phyloP scores from a whole-genome alignment of 2,888 invertebrate species.

The Tigriopus californicus region DNA sequence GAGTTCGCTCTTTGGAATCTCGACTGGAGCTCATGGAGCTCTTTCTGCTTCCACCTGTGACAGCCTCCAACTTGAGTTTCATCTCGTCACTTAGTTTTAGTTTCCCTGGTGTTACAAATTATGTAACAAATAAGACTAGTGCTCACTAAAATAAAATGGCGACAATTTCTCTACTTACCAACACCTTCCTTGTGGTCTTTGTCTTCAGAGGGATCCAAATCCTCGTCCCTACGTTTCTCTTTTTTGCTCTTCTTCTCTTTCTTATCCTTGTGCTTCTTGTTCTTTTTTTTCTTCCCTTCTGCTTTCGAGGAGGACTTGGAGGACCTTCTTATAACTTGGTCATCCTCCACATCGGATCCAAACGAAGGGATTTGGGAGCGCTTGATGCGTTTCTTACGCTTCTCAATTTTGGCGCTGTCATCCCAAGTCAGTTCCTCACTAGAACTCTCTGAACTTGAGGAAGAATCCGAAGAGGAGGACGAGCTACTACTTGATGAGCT shows the following conservation, averaged over 20 bases:
- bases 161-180: no score
- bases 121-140: no score
- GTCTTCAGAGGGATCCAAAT: not conserved
- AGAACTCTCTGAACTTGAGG: no score
- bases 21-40: conserved; percentile 1
- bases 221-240: not conserved
- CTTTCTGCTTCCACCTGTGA: conserved; percentile 22
- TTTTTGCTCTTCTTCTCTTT: not conserved
- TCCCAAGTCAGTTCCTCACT: no score
- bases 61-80: conserved; percentile 56
- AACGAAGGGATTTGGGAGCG: no score
- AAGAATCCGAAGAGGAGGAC: no score
- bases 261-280: not conserved
- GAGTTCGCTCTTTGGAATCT: not conserved
- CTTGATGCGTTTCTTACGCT: no score
- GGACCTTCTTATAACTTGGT: no score
- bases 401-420: no score
- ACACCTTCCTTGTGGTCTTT: not conserved
- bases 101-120: conserved; percentile 42
- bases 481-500: no score
- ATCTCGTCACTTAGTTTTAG: conserved; percentile 75
- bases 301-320: not conserved
- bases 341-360: no score
- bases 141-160: no score
- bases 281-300: not conserved